These are phyloP conservation scores for Alexandromys fortis DNA, from an alignment of 2,113 vertebrate species.

Conservation along the genomic window DNA sequence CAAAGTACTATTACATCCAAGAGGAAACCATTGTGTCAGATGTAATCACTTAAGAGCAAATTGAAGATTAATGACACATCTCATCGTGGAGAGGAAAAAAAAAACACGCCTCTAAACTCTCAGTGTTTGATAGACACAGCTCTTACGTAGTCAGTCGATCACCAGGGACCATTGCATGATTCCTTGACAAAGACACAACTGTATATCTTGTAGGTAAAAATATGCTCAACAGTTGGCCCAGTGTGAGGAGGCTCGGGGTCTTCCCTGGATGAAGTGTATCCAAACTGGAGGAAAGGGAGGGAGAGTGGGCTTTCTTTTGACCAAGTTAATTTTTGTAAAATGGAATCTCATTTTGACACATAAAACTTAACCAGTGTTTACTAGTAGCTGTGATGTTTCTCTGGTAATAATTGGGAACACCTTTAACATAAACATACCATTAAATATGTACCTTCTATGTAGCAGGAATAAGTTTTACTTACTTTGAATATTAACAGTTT, in stretches of 20 bases:
- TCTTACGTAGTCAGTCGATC: not conserved
- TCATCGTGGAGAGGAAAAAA: not conserved
- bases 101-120: not conserved
- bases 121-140: not conserved
- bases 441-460: constrained; percentile 21
- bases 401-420: not conserved
- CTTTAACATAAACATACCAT: not conserved
- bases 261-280: not conserved
- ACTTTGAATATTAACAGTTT: not conserved
- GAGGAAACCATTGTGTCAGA: constrained; percentile 1
- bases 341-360: not conserved
- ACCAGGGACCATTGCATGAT: not conserved
- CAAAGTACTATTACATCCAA: not conserved
- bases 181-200: constrained; percentile 20
- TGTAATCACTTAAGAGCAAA: not conserved
- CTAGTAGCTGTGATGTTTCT: constrained; percentile 2
- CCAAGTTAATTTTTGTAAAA: not conserved
- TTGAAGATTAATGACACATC: not conserved
- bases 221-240: not conserved
- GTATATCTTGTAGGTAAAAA: not conserved
- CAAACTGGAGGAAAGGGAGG: not conserved
- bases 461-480: not conserved
- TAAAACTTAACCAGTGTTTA: not conserved
- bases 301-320: not conserved
- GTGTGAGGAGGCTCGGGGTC: not conserved